Conservation (phyloP, 2,888 invertebrate genomes). For the Pomacea canaliculata region DNA sequence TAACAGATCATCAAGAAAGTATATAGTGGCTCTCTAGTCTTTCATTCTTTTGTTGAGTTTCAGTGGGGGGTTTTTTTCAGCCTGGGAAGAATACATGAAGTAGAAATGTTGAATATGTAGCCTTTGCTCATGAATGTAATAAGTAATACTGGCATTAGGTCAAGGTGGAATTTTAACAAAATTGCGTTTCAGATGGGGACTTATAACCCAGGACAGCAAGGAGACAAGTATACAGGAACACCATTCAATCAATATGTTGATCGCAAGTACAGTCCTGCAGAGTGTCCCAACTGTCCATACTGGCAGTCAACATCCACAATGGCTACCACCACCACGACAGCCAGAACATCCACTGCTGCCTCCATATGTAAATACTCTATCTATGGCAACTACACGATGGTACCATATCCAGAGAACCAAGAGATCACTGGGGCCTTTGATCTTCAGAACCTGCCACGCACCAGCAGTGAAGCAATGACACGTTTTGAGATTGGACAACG, state of each 20-base stretch:
- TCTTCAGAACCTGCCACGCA: neutral
- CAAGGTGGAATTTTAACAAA: too few relatives aligned
- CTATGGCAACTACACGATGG: conserved; percentile 30
- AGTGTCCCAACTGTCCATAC: neutral
- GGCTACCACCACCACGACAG: conserved; percentile 25
- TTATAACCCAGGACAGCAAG: too few relatives aligned
- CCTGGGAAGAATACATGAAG: too few relatives aligned
- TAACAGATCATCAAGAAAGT: too few relatives aligned
- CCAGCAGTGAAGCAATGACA: conserved; percentile 21
- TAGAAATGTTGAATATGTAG: too few relatives aligned
- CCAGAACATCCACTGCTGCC: conserved; percentile 27
- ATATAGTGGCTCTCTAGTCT: too few relatives aligned
- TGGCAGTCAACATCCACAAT: conserved; percentile 1
- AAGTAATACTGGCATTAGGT: too few relatives aligned
- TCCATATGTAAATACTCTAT: conserved; percentile 16
- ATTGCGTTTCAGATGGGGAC: too few relatives aligned
- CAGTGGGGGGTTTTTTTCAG: too few relatives aligned
- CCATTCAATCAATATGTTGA: neutral
- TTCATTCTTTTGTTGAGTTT: too few relatives aligned
- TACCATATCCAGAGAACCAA: conserved; percentile 44
- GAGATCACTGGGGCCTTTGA: conserved; percentile 53
- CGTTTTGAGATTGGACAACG: conserved; percentile 47
- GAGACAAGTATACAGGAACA: neutral
- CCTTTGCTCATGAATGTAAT: too few relatives aligned
- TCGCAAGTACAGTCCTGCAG: conserved; percentile 40